phyloP scores from a whole-genome alignment of 2,113 vertebrate genomes.

The Nicator chloris region DNA sequence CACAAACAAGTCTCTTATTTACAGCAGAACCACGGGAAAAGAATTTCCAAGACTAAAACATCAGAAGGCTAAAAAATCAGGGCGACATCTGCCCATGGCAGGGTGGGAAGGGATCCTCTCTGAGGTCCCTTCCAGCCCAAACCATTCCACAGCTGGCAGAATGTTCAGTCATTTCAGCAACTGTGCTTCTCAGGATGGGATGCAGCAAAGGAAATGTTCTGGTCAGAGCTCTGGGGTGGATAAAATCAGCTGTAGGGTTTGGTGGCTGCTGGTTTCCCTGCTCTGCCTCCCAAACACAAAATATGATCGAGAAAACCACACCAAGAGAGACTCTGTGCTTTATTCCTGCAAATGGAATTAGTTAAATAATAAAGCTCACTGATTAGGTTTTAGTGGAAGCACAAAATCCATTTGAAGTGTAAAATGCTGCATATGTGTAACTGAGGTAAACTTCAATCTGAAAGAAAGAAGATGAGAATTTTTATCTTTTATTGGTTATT shows the following conservation, averaged over 20 bases:
- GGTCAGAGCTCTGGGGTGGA: not conserved
- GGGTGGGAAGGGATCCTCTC: not conserved
- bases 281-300: not conserved
- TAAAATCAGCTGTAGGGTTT: not conserved
- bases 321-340: not conserved
- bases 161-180: rapidly evolving
- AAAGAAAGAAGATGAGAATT: not conserved
- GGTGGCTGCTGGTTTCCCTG: not conserved
- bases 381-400: not conserved
- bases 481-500: not conserved
- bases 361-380: not conserved
- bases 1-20: too few species aligned
- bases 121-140: not conserved
- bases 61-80: too few species aligned
- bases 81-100: too few species aligned
- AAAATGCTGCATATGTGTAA: not conserved
- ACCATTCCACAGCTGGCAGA: rapidly evolving
- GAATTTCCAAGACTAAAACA: too few species aligned
- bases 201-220: not conserved
- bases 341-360: not conserved
- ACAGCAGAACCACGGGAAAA: too few species aligned
- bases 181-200: not conserved
- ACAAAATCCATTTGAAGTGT: not conserved
- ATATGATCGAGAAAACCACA: not conserved
- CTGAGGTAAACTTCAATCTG: not conserved